Base-by-base conservation (phyloP, 1,140 invertebrate species). In the Patella vulgata region DNA sequence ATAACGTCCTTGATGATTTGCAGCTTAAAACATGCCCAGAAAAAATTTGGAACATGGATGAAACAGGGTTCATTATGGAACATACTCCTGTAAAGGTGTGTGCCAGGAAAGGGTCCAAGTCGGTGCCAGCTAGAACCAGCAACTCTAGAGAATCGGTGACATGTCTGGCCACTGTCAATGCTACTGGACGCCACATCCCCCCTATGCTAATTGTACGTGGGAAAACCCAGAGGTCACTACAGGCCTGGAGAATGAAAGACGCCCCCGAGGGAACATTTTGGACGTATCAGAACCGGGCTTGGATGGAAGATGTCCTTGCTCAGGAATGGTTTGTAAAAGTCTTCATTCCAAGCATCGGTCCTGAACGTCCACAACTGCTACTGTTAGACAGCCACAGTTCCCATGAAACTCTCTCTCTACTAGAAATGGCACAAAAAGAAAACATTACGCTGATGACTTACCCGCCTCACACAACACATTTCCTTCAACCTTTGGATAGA, bases 11-110 rank as follows among this genome's bases (percentile, higher is more conserved):
- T 23, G 23, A 19, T 21, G 51, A 23, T 14, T 43, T 63, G 14
- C 28, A 44, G 6, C 25, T 68, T 3, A 19, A 43, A 2, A 28
- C 12, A 4, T 48, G 50, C 5, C 66, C 70, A 6, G 1, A 53
- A 36, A 6, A 12, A n/a, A 63, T 73, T 11, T 73, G 66, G 70
- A 73, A 73, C 44, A 59, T 57, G 19, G 59, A 72, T 36, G 63
- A 72, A 51, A 72, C 70, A 14, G 63, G 61, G 27, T 48, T 67
- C 9, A 59, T 52, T 27, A 48, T 73, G 27, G 31, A 42, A 2
- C 66, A 68, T 25, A 59, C 59, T 39, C 57, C 66, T 9, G 40
- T 28, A 30, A 63, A 46, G 31, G 59, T 71, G 1, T 31, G 63
- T 43, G 62, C 62, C 11, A 33, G 68, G 25, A 59, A 59, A 25